Percentiles rank a stretch among this genome's conserved stretches.
phyloP scores from a whole-genome alignment of 2,797 vertebrate species.

The Platalea minor region DNA sequence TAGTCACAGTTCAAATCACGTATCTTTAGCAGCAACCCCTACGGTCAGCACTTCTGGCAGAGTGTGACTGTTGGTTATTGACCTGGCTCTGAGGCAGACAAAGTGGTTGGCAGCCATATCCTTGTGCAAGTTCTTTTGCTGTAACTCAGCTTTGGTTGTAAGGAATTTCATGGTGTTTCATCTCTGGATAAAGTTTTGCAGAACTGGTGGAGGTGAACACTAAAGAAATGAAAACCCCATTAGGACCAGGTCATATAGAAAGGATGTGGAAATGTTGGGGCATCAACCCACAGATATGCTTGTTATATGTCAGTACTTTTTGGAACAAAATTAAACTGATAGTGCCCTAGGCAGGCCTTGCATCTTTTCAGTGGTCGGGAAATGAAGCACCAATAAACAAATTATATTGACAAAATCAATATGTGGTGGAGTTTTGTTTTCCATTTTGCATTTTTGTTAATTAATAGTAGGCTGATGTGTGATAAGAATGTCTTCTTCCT shows the following conservation, averaged over 20 bases:
- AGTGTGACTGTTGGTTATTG: neutral
- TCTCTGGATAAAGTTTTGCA: conserved; percentile 23
- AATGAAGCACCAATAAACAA: neutral
- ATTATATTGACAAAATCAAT: neutral
- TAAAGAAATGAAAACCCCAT: neutral
- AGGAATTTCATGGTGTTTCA: conserved; percentile 49
- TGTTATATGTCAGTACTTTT: conserved; percentile 32
- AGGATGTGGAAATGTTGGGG: conserved; percentile 2
- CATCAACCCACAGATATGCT: neutral
- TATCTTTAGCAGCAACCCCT: neutral
- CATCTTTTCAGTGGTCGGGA: neutral
- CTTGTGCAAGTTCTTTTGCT: conserved; percentile 65
- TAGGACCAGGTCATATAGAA: neutral
- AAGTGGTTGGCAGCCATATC: neutral
- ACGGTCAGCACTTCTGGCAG: neutral
- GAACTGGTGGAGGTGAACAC: conserved; percentile 38
- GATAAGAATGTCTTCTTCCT: neutral
- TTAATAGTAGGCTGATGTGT: neutral
- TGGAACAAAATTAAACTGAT: conserved; percentile 5
- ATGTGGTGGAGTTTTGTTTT: neutral
- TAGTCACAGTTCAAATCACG: neutral
- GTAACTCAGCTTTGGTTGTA: conserved; percentile 62
- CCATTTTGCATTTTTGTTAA: neutral
- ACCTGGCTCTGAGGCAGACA: neutral
- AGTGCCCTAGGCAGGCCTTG: conserved; percentile 15